These are phyloP conservation scores for Vireo griseus DNA, from an alignment of 2,797 vertebrate species.

Conservation along the genomic window DNA sequence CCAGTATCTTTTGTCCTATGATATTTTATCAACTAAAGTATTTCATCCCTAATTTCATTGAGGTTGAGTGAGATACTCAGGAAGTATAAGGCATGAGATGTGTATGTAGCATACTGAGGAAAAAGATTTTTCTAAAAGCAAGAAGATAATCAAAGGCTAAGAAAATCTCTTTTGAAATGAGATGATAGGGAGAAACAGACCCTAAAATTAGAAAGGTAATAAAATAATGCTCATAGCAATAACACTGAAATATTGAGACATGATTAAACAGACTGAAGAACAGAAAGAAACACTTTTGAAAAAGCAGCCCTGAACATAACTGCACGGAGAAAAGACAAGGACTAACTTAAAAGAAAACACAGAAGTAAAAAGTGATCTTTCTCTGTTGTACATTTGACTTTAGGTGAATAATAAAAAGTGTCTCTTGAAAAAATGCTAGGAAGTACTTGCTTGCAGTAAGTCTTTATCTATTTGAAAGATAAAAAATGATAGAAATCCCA, in stretches of 20 bases:
- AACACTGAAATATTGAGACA: neutral
- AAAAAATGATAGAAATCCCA: neutral
- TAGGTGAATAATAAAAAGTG: neutral
- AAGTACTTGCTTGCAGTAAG: neutral
- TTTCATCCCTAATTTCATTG: neutral
- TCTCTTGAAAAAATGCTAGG: neutral
- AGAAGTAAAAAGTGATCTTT: neutral
- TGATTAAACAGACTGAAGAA: neutral
- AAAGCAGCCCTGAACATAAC: neutral
- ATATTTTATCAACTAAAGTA: neutral
- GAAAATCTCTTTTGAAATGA: neutral
- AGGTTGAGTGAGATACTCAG: neutral
- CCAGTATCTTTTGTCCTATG: neutral
- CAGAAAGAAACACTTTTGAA: neutral
- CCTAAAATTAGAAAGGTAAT: neutral
- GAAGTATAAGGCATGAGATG: neutral
- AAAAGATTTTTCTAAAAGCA: neutral
- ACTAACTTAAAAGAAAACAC: neutral
- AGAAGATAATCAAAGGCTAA: neutral
- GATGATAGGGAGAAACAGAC: neutral
- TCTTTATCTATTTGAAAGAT: neutral
- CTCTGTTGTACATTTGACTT: neutral
- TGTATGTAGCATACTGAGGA: neutral
- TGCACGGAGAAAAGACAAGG: neutral
- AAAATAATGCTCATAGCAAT: neutral